Conservation (phyloP, 2,113 vertebrate genomes). For the Gorilla gorilla region DNA sequence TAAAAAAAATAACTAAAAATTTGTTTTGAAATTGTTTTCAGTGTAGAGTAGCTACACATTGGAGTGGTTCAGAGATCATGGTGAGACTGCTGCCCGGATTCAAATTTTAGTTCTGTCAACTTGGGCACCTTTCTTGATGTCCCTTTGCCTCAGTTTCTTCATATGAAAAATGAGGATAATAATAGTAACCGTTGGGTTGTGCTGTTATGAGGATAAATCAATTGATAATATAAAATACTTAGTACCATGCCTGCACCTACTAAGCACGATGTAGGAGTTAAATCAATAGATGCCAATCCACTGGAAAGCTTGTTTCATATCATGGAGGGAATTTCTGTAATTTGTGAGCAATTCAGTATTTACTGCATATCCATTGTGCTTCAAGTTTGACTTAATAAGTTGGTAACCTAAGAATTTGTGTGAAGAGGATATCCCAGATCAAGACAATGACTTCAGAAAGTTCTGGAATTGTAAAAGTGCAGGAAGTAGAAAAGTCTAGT, state of each 20-base stretch:
- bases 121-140: neutral
- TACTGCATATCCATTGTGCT: accelerated
- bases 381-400: neutral
- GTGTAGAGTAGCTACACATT: neutral
- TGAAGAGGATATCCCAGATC: neutral
- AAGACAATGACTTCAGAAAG: neutral
- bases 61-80: neutral
- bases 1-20: neutral
- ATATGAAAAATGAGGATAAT: neutral
- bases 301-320: neutral
- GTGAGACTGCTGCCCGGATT: neutral
- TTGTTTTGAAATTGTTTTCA: neutral
- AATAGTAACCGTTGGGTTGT: neutral
- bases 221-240: neutral
- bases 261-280: neutral
- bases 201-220: neutral
- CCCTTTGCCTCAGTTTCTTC: neutral
- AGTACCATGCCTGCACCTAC: neutral
- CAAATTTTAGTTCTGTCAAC: neutral
- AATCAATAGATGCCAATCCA: neutral
- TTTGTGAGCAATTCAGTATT: neutral
- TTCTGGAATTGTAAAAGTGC: neutral
- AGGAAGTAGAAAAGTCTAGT: neutral
- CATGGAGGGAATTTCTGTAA: neutral
- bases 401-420: neutral